Conservation (phyloP, 1,140 invertebrate genomes). For the Cheumatopsyche charites region DNA sequence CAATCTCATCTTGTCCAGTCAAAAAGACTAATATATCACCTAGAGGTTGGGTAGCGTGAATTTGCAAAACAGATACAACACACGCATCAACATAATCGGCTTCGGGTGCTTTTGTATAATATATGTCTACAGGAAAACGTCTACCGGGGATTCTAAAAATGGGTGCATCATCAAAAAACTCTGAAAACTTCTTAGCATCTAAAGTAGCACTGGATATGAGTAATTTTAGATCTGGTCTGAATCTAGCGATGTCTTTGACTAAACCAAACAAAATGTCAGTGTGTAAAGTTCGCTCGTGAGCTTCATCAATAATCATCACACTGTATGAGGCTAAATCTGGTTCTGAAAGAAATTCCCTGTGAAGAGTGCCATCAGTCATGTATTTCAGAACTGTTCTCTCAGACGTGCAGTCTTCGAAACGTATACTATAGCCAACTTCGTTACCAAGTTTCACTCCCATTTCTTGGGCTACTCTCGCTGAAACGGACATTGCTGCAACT, state of each 20-base stretch:
- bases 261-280: slow-evolving; percentile 98
- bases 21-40: slow-evolving; percentile 98
- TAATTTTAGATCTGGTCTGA: slow-evolving; percentile 93
- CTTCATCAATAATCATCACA: slow-evolving; percentile 99
- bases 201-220: slow-evolving; percentile 97
- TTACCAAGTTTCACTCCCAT: slow-evolving; percentile 98
- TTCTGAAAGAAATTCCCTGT: slow-evolving; percentile 96
- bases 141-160: slow-evolving; percentile 96
- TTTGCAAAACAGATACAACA: slow-evolving; percentile 96
- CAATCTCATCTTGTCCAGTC: slow-evolving; percentile 96
- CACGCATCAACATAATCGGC: slow-evolving; percentile 98
- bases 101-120: slow-evolving; percentile 98
- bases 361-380: slow-evolving; percentile 99
- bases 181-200: slow-evolving; percentile 97
- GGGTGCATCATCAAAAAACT: slow-evolving; percentile 98
- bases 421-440: slow-evolving; percentile 98
- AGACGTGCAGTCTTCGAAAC: slow-evolving; percentile 99
- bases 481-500: slow-evolving; percentile 99
- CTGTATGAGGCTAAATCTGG: slow-evolving; percentile 94
- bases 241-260: slow-evolving; percentile 96
- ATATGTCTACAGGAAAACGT: slow-evolving; percentile 92
- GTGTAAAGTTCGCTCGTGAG: slow-evolving; percentile 97
- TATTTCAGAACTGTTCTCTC: slow-evolving; percentile 98
- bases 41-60: slow-evolving; percentile 93
- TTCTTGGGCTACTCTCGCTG: slow-evolving; percentile 98